A percentile compares a stretch with the other conserved stretches of the same genome.
phyloP scores from a whole-genome alignment of 1,140 invertebrate genomes.

The Bombus huntii region DNA sequence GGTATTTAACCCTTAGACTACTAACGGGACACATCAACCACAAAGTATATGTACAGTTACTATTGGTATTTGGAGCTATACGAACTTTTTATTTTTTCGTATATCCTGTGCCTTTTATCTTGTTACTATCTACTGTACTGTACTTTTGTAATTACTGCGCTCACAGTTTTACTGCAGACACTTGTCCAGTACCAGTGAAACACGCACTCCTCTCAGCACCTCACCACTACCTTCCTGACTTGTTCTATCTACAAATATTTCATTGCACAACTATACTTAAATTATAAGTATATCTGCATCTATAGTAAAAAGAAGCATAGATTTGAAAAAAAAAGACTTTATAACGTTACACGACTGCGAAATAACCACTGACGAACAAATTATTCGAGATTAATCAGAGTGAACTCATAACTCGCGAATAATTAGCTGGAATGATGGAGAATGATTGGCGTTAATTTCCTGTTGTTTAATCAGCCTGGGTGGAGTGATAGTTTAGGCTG shows the following conservation, averaged over 20 bases:
- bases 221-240: too few species aligned
- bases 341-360: not conserved
- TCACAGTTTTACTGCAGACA: not conserved
- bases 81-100: too few species aligned
- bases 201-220: too few species aligned
- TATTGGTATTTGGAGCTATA: not conserved
- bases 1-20: not conserved
- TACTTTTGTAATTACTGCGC: not conserved
- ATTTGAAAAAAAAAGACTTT: not conserved
- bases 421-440: constrained; percentile 5
- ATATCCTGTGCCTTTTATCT: too few species aligned
- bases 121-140: too few species aligned
- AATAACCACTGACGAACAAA: too few species aligned
- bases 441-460: not conserved
- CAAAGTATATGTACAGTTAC: not conserved
- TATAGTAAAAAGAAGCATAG: not conserved
- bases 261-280: not conserved
- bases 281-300: too few species aligned
- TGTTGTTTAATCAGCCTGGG: not conserved
- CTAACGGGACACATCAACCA: not conserved
- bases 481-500: not conserved
- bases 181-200: too few species aligned
- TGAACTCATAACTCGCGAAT: constrained; percentile 2
- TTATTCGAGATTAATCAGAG: not conserved
- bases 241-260: not conserved